A percentile compares a stretch with the other conserved stretches of the same genome.
Conservation (phyloP, 2,797 vertebrate species). For the Artibeus jamaicensis region DNA sequence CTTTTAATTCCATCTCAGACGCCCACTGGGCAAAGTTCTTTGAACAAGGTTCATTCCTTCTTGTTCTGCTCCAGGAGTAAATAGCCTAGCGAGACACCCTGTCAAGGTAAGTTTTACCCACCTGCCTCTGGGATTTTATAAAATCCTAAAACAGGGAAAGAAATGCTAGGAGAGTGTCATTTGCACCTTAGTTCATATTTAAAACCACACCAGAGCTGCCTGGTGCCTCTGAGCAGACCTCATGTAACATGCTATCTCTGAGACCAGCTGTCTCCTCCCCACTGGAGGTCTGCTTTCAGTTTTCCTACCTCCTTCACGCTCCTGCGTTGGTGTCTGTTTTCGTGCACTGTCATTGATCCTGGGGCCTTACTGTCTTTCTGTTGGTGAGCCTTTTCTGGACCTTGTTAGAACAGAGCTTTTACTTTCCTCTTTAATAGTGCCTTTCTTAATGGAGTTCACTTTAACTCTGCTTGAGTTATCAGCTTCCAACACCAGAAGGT, state of each 20-base stretch:
- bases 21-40: conserved; percentile 10
- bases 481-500: neutral
- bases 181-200: neutral
- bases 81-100: neutral
- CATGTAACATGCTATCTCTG: fast-evolving
- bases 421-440: neutral
- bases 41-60: conserved; percentile 15
- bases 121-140: neutral
- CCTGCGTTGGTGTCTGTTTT: neutral
- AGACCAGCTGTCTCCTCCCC: neutral
- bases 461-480: neutral
- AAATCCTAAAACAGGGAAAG: neutral
- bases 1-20: neutral
- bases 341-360: neutral
- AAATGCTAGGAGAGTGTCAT: neutral
- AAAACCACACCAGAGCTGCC: neutral
- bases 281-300: neutral
- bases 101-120: conserved; percentile 21
- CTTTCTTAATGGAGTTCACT: neutral
- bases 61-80: neutral
- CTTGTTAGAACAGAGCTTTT: neutral
- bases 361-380: neutral
- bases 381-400: neutral
- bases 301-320: neutral
- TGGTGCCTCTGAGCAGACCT: neutral